phyloP scores from a whole-genome alignment of 2,888 invertebrate species.

The Flabesymbios commensalis region DNA sequence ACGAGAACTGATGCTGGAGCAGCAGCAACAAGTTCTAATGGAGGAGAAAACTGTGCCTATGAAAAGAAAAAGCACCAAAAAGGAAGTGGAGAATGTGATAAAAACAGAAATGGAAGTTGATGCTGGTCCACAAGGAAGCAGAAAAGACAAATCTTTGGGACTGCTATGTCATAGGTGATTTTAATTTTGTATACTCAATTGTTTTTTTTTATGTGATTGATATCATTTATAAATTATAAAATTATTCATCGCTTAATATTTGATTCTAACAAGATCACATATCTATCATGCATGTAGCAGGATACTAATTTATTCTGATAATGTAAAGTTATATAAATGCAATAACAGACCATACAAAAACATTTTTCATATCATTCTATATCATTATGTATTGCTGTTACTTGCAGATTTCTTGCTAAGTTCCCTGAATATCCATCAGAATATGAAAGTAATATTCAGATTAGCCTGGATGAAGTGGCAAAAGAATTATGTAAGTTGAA shows the following conservation, averaged over 20 bases:
- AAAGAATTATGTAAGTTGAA: conserved; percentile 64
- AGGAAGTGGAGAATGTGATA: neutral
- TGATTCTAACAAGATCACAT: too few relatives aligned
- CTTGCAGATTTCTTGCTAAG: conserved; percentile 43
- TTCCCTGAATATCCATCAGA: conserved; percentile 49
- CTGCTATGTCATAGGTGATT: conserved; percentile 57
- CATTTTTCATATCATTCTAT: neutral
- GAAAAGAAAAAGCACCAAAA: neutral
- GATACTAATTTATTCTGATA: too few relatives aligned
- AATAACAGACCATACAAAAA: neutral
- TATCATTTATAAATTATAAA: neutral
- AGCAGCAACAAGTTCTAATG: neutral
- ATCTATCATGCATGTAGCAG: too few relatives aligned
- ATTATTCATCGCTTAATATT: neutral
- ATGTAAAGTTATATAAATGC: neutral
- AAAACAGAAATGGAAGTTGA: neutral
- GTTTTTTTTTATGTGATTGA: neutral
- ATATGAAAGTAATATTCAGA: conserved; percentile 63
- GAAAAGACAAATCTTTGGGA: conserved; percentile 59
- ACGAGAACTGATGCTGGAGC: conserved; percentile 13
- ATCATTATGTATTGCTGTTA: too few relatives aligned
- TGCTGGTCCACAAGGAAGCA: conserved; percentile 14
- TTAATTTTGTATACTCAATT: neutral
- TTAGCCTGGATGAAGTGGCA: conserved; percentile 71
- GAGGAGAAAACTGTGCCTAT: neutral